Evolutionary conservation across 2,888 invertebrate species (phyloP), one percentile per base, ranked within the genome.

Genomic region (Uropetala carovei): DNA sequence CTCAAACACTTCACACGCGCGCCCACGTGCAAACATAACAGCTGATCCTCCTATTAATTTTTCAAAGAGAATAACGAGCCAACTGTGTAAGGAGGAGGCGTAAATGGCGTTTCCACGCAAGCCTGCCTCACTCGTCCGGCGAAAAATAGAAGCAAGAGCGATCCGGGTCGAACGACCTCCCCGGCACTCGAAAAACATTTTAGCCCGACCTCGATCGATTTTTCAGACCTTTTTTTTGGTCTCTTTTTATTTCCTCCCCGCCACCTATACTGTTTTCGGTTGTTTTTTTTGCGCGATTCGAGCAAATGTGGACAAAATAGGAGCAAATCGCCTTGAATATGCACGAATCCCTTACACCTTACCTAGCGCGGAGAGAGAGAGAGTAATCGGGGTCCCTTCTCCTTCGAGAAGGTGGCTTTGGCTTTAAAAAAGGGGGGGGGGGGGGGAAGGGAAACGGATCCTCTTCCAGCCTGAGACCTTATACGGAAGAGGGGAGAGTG

Each of bases 91-190:
- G 43, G 43, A n/a, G 0, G 75, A 27, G 27, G 22, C n/a, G 68
- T 22, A 3, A 68, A 3, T 27, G 75, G 75, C 4, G 22, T 10
- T 75, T 13, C 75, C 14, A 27, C 9, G 27, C 10, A 27, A 75
- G n/a, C 68, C 68, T 18, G n/a, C 75, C 10, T 75, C 16, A n/a
- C n/a, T 68, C 68, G 68, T 27, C 11, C 27, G 0, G 75, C 27
- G 75, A 27, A 27, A 43, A 75, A 27, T 3, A 68, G n/a, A 68
- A 68, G 68, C n/a, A 68, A 11, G n/a, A 10, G 68, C 68, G n/a
- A 68, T 68, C 68, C 68, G 68, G 68, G 68, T 68, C n/a, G 68
- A 68, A 68, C 68, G 68, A 68, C 68, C 68, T 68, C n/a, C 75
- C 75, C 22, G 75, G 75, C 75, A 27, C 75, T 75, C 75, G 75